phyloP scores from a whole-genome alignment of 2,888 invertebrate genomes.

The Ophraella communa region DNA sequence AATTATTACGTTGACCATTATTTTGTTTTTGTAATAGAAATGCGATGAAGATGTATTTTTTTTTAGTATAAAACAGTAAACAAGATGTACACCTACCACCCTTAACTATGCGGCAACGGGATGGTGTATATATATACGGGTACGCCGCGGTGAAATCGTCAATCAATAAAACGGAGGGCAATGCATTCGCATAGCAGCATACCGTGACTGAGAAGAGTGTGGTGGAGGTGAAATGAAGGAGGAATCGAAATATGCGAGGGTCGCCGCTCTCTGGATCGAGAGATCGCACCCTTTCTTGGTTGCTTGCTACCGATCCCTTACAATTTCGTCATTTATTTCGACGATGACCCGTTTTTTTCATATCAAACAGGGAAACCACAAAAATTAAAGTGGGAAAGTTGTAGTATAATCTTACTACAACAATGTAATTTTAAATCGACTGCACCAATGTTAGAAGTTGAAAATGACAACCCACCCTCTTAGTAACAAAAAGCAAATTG shows the following conservation, averaged over 20 bases:
- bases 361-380: not conserved
- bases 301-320: not conserved
- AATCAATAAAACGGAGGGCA: slow-evolving; percentile 36
- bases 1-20: too few relatives aligned
- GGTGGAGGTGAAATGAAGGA: slow-evolving; percentile 4
- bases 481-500: too few relatives aligned
- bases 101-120: slow-evolving; percentile 6
- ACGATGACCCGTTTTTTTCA: slow-evolving; percentile 1
- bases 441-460: too few relatives aligned
- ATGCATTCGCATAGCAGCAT: slow-evolving; percentile 21
- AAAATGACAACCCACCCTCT: too few relatives aligned
- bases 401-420: too few relatives aligned
- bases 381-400: too few relatives aligned
- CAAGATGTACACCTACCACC: not conserved
- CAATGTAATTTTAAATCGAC: too few relatives aligned
- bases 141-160: slow-evolving; percentile 17
- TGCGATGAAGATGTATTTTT: not conserved
- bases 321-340: not conserved
- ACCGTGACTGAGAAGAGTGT: not conserved
- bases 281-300: slow-evolving; percentile 3
- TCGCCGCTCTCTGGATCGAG: slow-evolving; percentile 3
- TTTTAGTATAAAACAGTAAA: not conserved
- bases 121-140: slow-evolving; percentile 2
- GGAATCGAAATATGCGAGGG: slow-evolving; percentile 14
- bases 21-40: too few relatives aligned